phyloP scores from a whole-genome alignment of 1,140 invertebrate genomes.

The Stegodyphus dumicola region DNA sequence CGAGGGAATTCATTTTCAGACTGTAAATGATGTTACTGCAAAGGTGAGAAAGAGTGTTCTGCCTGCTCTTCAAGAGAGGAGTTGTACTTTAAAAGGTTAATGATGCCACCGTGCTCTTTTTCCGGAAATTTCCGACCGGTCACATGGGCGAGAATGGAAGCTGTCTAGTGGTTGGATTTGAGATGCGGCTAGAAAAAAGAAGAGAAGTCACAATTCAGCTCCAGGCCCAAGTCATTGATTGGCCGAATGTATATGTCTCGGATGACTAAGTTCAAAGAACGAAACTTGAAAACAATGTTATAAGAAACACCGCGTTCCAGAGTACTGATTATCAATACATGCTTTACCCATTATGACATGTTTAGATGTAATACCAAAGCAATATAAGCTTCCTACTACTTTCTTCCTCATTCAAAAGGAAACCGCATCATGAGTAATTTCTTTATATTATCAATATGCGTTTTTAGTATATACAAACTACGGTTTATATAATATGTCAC shows the following conservation, averaged over 20 bases:
- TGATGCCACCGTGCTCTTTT: constrained; percentile 8
- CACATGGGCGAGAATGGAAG: constrained; percentile 1
- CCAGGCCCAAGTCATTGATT: not conserved
- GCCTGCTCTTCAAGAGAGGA: not conserved
- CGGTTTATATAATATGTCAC: too few relatives aligned
- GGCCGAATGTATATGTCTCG: not conserved
- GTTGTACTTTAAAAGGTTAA: constrained; percentile 6
- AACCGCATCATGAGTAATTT: too few relatives aligned
- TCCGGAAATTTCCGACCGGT: constrained; percentile 6
- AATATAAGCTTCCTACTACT: too few relatives aligned
- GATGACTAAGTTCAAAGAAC: constrained; percentile 7
- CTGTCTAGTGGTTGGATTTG: not conserved
- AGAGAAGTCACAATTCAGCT: not conserved
- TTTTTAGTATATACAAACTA: too few relatives aligned
- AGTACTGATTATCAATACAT: too few relatives aligned
- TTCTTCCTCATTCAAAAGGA: too few relatives aligned
- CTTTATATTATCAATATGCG: too few relatives aligned
- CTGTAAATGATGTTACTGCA: not conserved
- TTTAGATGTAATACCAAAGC: too few relatives aligned
- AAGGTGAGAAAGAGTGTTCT: not conserved
- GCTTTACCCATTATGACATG: too few relatives aligned
- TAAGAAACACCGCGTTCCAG: too few relatives aligned
- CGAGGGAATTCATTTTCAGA: not conserved
- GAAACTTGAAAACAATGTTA: too few relatives aligned
- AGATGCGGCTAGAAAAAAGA: not conserved